Percentiles rank a stretch among this genome's conserved stretches.
phyloP scores from a whole-genome alignment of 2,888 invertebrate genomes.

The Gnatocerus cornutus region DNA sequence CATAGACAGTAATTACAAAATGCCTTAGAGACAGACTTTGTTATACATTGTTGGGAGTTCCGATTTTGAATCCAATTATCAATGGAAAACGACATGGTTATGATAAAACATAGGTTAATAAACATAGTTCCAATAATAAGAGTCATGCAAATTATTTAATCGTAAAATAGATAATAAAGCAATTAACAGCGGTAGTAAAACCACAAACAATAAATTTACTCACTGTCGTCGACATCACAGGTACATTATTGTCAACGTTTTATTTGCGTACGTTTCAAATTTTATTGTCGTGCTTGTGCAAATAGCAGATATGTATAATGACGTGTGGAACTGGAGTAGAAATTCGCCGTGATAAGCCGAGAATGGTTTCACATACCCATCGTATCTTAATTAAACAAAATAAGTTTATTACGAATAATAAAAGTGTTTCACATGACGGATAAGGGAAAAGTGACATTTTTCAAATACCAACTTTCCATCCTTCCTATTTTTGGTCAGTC shows the following conservation, averaged over 20 bases:
- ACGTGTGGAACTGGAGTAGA: neutral
- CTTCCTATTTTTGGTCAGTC: too few relatives aligned
- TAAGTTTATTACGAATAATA: neutral
- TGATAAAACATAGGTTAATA: neutral
- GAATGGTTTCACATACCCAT: neutral
- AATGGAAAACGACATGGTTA: neutral
- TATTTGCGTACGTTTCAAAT: conserved; percentile 31
- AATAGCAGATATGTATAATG: conserved; percentile 5
- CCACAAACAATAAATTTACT: conserved; percentile 38
- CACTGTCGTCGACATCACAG: conserved; percentile 34
- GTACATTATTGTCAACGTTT: conserved; percentile 31
- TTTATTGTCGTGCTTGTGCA: conserved; percentile 24
- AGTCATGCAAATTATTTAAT: conserved; percentile 36
- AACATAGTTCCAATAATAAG: conserved; percentile 12
- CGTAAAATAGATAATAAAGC: conserved; percentile 42
- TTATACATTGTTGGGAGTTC: conserved; percentile 3
- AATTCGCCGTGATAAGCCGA: neutral
- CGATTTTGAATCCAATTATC: conserved; percentile 1
- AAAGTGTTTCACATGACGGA: too few relatives aligned
- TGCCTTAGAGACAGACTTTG: conserved; percentile 7
- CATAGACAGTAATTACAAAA: conserved; percentile 24
- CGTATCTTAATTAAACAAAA: conserved; percentile 1
- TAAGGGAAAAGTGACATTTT: too few relatives aligned
- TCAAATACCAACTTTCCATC: too few relatives aligned
- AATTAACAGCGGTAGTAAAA: conserved; percentile 40